phyloP scores from a whole-genome alignment of 1,140 invertebrate genomes.

The Hirudo medicinalis region DNA sequence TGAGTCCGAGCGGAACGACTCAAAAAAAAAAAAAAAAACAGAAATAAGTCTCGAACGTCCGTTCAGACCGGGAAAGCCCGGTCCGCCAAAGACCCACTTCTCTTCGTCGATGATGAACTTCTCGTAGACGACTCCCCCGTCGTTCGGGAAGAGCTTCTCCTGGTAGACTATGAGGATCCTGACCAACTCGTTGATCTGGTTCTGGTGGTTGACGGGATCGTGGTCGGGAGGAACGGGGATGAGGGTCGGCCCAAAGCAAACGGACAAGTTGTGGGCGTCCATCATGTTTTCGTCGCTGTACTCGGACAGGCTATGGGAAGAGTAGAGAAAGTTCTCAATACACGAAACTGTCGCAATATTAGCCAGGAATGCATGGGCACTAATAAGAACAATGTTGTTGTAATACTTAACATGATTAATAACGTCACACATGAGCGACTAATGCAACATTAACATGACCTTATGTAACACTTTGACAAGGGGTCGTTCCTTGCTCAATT shows the following conservation, averaged over 20 bases:
- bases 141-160: conserved; percentile 66
- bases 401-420: too few relatives aligned
- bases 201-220: conserved; percentile 85
- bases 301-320: conserved; percentile 60
- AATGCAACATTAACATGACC: too few relatives aligned
- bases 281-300: conserved; percentile 94
- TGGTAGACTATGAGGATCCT: conserved; percentile 81
- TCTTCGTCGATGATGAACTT: conserved; percentile 54
- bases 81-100: background rate
- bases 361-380: too few relatives aligned
- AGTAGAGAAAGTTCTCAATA: background rate
- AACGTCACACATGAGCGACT: too few relatives aligned
- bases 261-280: conserved; percentile 92
- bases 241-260: conserved; percentile 89
- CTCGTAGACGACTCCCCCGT: conserved; percentile 57
- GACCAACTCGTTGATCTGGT: conserved; percentile 81
- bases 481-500: too few relatives aligned
- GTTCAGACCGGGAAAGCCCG: too few relatives aligned
- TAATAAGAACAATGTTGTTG: too few relatives aligned
- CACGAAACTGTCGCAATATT: too few relatives aligned
- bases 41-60: too few relatives aligned
- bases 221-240: conserved; percentile 80
- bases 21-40: too few relatives aligned
- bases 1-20: too few relatives aligned
- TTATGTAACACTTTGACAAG: too few relatives aligned